Evolutionary conservation across 2,113 vertebrate genomes (phyloP).

Genomic region (Sander lucioperca): DNA sequence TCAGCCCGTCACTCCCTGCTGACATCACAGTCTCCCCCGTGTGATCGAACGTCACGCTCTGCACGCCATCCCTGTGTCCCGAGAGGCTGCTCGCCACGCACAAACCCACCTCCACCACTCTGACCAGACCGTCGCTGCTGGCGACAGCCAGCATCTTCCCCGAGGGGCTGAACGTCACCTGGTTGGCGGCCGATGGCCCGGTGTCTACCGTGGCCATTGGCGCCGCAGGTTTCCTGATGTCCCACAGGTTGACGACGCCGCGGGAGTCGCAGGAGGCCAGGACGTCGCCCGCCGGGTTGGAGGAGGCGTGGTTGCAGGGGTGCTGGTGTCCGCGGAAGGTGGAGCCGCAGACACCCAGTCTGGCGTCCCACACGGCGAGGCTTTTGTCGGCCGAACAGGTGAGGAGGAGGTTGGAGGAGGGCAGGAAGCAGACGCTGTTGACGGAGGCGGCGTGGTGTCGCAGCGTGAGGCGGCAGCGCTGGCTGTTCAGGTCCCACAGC

Average conservation of each 20-base stretch:
- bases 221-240: slow-evolving; percentile 75
- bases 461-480: slow-evolving; percentile 39
- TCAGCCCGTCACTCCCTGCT: slow-evolving; percentile 54
- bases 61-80: slow-evolving; percentile 37
- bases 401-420: slow-evolving; percentile 52
- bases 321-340: slow-evolving; percentile 87
- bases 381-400: slow-evolving; percentile 84
- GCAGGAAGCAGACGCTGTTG: slow-evolving; percentile 66
- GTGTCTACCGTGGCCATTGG: slow-evolving; percentile 79
- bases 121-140: slow-evolving; percentile 81
- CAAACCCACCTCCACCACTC: slow-evolving; percentile 78
- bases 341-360: slow-evolving; percentile 78
- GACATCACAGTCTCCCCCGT: slow-evolving; percentile 51
- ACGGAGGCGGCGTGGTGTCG: slow-evolving; percentile 60
- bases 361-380: slow-evolving; percentile 71
- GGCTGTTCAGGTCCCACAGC: slow-evolving; percentile 67
- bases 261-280: slow-evolving; percentile 88
- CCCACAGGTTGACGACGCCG: slow-evolving; percentile 87
- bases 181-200: slow-evolving; percentile 85
- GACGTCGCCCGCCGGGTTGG: slow-evolving; percentile 76
- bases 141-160: slow-evolving; percentile 85
- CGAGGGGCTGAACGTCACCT: slow-evolving; percentile 84
- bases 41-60: slow-evolving; percentile 54
- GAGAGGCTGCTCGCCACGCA: not conserved
- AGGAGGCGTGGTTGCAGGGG: slow-evolving; percentile 85